Conservation (phyloP, 2,113 vertebrate species). For the Kryptolebias marmoratus region DNA sequence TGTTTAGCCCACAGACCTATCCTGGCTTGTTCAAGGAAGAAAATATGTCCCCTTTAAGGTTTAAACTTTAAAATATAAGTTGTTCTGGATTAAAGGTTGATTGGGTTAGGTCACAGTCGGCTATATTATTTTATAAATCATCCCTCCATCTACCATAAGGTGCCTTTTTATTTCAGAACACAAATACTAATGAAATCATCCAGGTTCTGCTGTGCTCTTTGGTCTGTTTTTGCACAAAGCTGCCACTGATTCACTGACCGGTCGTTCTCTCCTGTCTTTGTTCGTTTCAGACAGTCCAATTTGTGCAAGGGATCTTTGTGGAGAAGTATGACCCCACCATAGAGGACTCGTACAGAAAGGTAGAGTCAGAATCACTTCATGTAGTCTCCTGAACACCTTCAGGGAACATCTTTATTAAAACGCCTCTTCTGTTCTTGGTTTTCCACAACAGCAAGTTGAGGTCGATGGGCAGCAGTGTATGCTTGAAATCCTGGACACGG, state of each 20-base stretch:
- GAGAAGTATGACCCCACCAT: constrained; percentile 99
- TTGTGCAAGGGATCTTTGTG: constrained; percentile 99
- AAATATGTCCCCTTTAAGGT: not conserved
- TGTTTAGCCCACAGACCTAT: no score
- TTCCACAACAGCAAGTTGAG: constrained; percentile 92
- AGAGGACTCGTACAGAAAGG: constrained; percentile 99
- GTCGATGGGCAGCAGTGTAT: constrained; percentile 98
- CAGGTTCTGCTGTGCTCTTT: no score
- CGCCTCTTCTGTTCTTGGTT: not conserved
- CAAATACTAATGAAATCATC: no score
- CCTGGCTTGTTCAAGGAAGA: not conserved
- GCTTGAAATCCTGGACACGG: constrained; percentile 98
- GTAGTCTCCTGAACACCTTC: not conserved
- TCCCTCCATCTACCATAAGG: no score
- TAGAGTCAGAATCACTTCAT: constrained; percentile 53
- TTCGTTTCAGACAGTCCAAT: constrained; percentile 92
- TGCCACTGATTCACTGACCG: not conserved
- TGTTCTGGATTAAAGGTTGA: no score
- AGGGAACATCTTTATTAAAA: not conserved
- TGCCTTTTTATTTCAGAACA: no score
- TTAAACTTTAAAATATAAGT: not conserved
- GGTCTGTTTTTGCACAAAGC: not conserved
- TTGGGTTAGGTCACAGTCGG: no score
- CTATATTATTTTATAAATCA: no score
- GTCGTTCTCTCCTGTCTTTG: not conserved